Evolutionary conservation across 1,140 invertebrate genomes (phyloP), one percentile per base, ranked within the genome.

Genomic region (Megathymus violae): DNA sequence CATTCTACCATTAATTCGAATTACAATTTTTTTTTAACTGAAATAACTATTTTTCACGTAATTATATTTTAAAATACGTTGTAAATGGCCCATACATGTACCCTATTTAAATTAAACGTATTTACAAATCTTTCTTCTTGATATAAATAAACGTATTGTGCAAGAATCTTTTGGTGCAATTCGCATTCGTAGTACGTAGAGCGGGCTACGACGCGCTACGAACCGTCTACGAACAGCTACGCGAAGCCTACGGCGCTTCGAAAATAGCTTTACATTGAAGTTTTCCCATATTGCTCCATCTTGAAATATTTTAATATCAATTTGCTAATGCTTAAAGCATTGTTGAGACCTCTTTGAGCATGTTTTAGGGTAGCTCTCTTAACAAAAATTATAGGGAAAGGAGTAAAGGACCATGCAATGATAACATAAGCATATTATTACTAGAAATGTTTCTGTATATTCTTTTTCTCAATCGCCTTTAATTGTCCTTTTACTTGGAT

Each of bases 271-370:
- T 5, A 22, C 5, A 16, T 22, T 44, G 41, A 19, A 44, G 10
- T 4, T 3, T 22, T 31, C 44, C 4, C 15, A 7, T 31, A 48
- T 14, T 31, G n/a, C 46, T 48, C 13, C 46, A 4, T 10, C 6
- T 31, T 31, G 25, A n/a, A n/a, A n/a, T n/a, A 48, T 50, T 1
- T 25, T 50, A 31, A 50, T 50, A 31, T 25, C 47, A 31, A 31
- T 50, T 50, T 50, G 27, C 47, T 50, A 50, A 31, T 50, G 27
- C 25, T 14, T 50, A 13, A 27, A 27, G 44, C 22, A 50, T 50
- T 50, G 47, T 50, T 50, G 27, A 13, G 27, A 7, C 7, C 4
- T 25, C 27, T 50, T 50, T 50, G 47, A 31, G 27, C 25, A 50
- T 50, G 15, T 50, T 50, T 34, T 27, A 16, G 14, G 3, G 4